Percentiles rank a stretch among this genome's conserved stretches.
phyloP scores from a whole-genome alignment of 2,113 vertebrate species.

The Gopherus flavomarginatus region DNA sequence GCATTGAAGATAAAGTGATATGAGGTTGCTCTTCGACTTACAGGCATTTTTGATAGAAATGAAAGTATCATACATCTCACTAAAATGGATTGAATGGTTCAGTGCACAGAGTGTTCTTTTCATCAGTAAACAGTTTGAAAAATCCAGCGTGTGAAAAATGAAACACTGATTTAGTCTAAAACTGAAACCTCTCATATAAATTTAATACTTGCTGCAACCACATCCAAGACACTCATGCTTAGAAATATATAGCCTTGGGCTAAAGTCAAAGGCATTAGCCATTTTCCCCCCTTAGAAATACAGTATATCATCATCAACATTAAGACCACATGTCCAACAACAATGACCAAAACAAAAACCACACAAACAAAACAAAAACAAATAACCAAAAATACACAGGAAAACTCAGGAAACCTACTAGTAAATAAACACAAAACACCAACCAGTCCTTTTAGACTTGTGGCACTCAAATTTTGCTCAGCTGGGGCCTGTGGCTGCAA shows the following conservation, averaged over 20 bases:
- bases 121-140: slow-evolving; percentile 69
- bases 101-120: slow-evolving; percentile 65
- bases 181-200: slow-evolving; percentile 65
- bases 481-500: background rate
- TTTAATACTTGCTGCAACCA: slow-evolving; percentile 43
- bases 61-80: slow-evolving; percentile 60
- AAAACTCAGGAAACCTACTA: background rate
- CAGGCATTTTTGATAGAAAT: slow-evolving; percentile 53
- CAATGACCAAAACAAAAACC: background rate
- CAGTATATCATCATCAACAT: slow-evolving; percentile 9
- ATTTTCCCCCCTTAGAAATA: slow-evolving; percentile 15
- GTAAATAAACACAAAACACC: background rate
- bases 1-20: slow-evolving; percentile 60
- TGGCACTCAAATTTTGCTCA: background rate
- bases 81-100: slow-evolving; percentile 71
- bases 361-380: background rate
- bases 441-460: background rate
- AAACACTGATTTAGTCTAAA: slow-evolving; percentile 71
- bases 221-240: slow-evolving; percentile 55
- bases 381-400: background rate
- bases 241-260: slow-evolving; percentile 53
- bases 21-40: slow-evolving; percentile 49
- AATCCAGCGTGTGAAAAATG: slow-evolving; percentile 72
- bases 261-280: slow-evolving; percentile 29
- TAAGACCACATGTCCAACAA: background rate